These are phyloP conservation scores for Theretra japonica DNA, from an alignment of 2,888 invertebrate genomes.

Conservation along the genomic window DNA sequence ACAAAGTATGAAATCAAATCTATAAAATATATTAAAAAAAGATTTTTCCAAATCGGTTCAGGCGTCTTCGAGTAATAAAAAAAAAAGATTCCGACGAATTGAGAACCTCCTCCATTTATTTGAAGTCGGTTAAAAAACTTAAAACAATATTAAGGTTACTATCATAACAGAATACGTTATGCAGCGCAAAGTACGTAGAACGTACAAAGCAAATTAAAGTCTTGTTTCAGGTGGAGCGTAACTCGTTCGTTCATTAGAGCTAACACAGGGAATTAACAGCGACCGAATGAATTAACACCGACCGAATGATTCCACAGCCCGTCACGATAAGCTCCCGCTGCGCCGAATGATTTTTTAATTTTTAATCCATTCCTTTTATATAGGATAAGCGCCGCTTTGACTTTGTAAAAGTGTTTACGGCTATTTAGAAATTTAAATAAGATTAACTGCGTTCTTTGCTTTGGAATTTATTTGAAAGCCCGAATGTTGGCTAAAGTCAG, in stretches of 20 bases:
- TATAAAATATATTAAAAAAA: too few relatives aligned
- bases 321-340: slow-evolving; percentile 36
- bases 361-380: slow-evolving; percentile 42
- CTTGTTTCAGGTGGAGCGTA: slow-evolving; percentile 15
- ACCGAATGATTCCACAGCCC: slow-evolving; percentile 27
- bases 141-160: too few relatives aligned
- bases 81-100: too few relatives aligned
- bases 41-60: too few relatives aligned
- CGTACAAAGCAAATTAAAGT: neutral
- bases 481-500: neutral
- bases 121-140: too few relatives aligned
- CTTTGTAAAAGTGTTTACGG: neutral
- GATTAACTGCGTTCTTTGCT: slow-evolving; percentile 4
- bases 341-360: slow-evolving; percentile 46
- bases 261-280: slow-evolving; percentile 29
- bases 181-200: neutral
- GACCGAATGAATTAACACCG: slow-evolving; percentile 29
- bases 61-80: too few relatives aligned
- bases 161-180: neutral
- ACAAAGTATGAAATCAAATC: too few relatives aligned
- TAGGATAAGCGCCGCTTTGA: slow-evolving; percentile 15
- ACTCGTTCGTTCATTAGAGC: slow-evolving; percentile 28
- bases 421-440: slow-evolving; percentile 4
- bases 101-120: too few relatives aligned
- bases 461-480: neutral